These are phyloP conservation scores for Drosophila vallismaia DNA, from an alignment of 2,888 invertebrate genomes.

Conservation along the genomic window DNA sequence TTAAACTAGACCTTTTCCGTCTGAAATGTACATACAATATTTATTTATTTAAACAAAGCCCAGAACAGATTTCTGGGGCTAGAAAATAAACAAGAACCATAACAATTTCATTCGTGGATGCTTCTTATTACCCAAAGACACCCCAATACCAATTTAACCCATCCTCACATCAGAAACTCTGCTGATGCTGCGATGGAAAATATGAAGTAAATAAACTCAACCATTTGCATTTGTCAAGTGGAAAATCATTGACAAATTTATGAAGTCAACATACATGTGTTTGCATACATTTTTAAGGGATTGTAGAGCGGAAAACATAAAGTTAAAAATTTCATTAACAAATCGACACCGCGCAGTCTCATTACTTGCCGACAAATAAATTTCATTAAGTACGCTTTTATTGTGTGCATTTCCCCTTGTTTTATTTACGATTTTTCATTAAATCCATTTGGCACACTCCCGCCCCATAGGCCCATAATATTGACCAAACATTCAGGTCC, in stretches of 20 bases:
- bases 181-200: slow-evolving; percentile 15
- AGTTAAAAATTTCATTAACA: slow-evolving; percentile 65
- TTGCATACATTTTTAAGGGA: slow-evolving; percentile 11
- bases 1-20: slow-evolving; percentile 1
- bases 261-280: slow-evolving; percentile 25
- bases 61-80: slow-evolving; percentile 18
- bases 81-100: slow-evolving; percentile 42
- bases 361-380: slow-evolving; percentile 51
- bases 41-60: slow-evolving; percentile 38
- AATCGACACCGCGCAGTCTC: slow-evolving; percentile 46
- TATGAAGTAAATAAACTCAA: slow-evolving; percentile 44
- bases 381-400: slow-evolving; percentile 51
- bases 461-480: slow-evolving; percentile 14
- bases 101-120: slow-evolving; percentile 26
- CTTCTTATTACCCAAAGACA: slow-evolving; percentile 20
- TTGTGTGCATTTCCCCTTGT: slow-evolving; percentile 12
- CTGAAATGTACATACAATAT: slow-evolving; percentile 8
- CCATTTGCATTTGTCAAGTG: slow-evolving; percentile 47
- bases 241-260: slow-evolving; percentile 53
- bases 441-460: slow-evolving; percentile 34
- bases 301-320: slow-evolving; percentile 41
- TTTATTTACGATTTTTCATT: slow-evolving; percentile 67
- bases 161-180: slow-evolving; percentile 13
- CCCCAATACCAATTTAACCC: background rate
- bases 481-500: slow-evolving; percentile 32